A percentile compares a stretch with the other conserved stretches of the same genome.
phyloP scores from a whole-genome alignment of 2,797 vertebrate species.

The Parotocinclus haroldoi region DNA sequence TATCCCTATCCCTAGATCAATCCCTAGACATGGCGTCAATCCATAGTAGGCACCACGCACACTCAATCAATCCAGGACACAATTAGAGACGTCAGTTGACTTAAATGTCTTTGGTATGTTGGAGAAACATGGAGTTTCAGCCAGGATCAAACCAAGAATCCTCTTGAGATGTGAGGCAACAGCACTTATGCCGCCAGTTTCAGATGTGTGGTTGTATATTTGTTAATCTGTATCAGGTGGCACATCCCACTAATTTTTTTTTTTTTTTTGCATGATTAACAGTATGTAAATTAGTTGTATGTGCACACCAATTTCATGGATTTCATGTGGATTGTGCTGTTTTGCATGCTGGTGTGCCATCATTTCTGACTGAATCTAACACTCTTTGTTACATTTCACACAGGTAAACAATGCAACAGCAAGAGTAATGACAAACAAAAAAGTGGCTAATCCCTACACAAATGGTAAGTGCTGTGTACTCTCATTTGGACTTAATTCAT shows the following conservation, averaged over 20 bases:
- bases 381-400: slow-evolving; percentile 44
- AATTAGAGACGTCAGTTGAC: too few species aligned
- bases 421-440: slow-evolving; percentile 95
- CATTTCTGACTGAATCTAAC: slow-evolving; percentile 38
- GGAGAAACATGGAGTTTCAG: too few species aligned
- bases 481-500: background rate
- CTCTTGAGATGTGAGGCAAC: too few species aligned
- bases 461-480: slow-evolving; percentile 74
- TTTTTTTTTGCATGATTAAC: background rate
- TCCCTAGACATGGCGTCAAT: too few species aligned
- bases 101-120: too few species aligned
- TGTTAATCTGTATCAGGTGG: background rate
- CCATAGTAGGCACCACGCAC: too few species aligned
- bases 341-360: slow-evolving; percentile 23
- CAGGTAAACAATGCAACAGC: slow-evolving; percentile 95
- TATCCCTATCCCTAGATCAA: too few species aligned
- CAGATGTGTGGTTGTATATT: background rate
- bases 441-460: slow-evolving; percentile 87
- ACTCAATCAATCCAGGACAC: too few species aligned
- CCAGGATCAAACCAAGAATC: too few species aligned
- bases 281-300: background rate
- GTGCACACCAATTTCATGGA: background rate
- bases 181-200: too few species aligned
- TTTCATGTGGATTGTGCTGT: background rate
- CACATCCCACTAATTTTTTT: too few species aligned